Conservation (phyloP, 2,888 invertebrate genomes). For the Hipparchia sbordonii region DNA sequence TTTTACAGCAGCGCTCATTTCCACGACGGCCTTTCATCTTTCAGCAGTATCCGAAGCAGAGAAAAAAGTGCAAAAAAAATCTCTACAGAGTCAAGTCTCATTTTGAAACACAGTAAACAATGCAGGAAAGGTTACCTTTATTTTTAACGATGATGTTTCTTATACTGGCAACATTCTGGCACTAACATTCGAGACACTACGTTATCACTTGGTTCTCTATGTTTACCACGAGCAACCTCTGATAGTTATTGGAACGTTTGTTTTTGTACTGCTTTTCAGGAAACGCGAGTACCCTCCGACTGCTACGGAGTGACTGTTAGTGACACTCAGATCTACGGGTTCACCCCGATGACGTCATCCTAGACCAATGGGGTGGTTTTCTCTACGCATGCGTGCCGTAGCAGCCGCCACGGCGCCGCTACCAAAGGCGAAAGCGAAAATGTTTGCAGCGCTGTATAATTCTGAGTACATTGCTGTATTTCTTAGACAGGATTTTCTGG, state of each 20-base stretch:
- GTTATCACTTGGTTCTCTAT: constrained; percentile 40
- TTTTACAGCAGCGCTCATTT: constrained; percentile 33
- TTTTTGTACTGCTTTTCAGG: constrained; percentile 58
- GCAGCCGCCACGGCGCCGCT: constrained; percentile 76
- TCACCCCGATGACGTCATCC: constrained; percentile 82
- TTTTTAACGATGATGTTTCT: constrained; percentile 12
- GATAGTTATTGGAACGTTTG: constrained; percentile 58
- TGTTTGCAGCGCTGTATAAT: constrained; percentile 46
- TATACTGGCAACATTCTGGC: constrained; percentile 12
- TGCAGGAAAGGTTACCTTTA: constrained; percentile 35
- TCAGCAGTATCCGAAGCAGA: constrained; percentile 31
- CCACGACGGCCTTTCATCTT: constrained; percentile 37
- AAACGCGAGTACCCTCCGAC: constrained; percentile 64
- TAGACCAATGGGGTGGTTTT: constrained; percentile 77
- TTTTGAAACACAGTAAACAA: constrained; percentile 35
- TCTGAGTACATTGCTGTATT: constrained; percentile 63
- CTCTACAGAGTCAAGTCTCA: constrained; percentile 30
- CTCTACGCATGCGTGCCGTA: constrained; percentile 70
- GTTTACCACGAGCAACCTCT: constrained; percentile 43
- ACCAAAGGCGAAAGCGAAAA: constrained; percentile 51
- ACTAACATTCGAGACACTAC: constrained; percentile 34
- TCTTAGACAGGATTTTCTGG: constrained; percentile 49
- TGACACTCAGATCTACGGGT: constrained; percentile 74
- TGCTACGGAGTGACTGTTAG: constrained; percentile 78
- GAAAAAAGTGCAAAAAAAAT: constrained; percentile 32